phyloP scores from a whole-genome alignment of 2,888 invertebrate genomes.

The Caenorhabditis japonica region DNA sequence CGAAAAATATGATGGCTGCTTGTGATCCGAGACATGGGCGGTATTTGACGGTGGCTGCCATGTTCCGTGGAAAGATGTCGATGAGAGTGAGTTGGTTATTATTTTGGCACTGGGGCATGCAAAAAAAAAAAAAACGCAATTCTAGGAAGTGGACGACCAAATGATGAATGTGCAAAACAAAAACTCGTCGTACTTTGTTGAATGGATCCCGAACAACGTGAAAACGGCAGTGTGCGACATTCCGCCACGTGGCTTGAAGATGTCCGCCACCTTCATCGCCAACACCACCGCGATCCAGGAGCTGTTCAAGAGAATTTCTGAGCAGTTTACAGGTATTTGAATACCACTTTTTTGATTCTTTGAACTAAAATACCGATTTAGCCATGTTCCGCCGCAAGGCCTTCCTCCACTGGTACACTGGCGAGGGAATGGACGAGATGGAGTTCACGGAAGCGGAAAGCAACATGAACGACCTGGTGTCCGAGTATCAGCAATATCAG shows the following conservation, averaged over 20 bases:
- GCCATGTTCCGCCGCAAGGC: slow-evolving; percentile 96
- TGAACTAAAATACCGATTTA: no score
- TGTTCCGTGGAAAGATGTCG: slow-evolving; percentile 81
- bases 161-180: slow-evolving; percentile 72
- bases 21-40: slow-evolving; percentile 80
- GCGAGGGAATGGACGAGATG: slow-evolving; percentile 97
- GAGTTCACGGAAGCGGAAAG: slow-evolving; percentile 95
- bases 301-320: slow-evolving; percentile 88
- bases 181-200: slow-evolving; percentile 71
- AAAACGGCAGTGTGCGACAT: slow-evolving; percentile 95
- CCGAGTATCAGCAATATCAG: slow-evolving; percentile 89
- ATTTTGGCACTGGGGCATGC: no score
- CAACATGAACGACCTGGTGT: slow-evolving; percentile 85
- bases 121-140: neutral
- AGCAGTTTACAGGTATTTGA: slow-evolving; percentile 83
- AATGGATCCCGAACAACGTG: slow-evolving; percentile 83
- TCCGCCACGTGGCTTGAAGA: slow-evolving; percentile 88
- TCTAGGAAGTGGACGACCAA: slow-evolving; percentile 69
- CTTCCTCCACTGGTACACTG: slow-evolving; percentile 97
- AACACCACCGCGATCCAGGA: slow-evolving; percentile 91
- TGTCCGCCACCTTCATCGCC: slow-evolving; percentile 92
- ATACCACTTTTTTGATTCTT: neutral
- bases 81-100: slow-evolving; percentile 78
- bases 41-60: slow-evolving; percentile 81
- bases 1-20: slow-evolving; percentile 81